A percentile compares a stretch with the other conserved stretches of the same genome.
Evolutionary conservation across 2,888 invertebrate genomes (phyloP).

Genomic region (Tribolium freemani): DNA sequence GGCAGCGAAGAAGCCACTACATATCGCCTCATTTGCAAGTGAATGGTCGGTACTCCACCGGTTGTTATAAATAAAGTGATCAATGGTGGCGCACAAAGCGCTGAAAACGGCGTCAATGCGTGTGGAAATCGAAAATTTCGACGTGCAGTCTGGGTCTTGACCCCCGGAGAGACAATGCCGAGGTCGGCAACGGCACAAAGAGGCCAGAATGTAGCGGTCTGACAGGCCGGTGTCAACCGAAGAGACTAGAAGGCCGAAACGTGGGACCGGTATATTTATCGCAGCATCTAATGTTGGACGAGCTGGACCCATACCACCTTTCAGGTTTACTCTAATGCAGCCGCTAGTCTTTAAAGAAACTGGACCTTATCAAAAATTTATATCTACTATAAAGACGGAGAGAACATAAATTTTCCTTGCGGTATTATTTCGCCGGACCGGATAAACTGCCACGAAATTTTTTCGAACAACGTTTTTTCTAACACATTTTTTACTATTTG

Average conservation of each 20-base stretch:
- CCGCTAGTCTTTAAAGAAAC: constrained; percentile 38
- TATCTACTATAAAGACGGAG: constrained; percentile 45
- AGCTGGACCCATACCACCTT: constrained; percentile 49
- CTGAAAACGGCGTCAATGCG: constrained; percentile 6
- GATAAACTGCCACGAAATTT: constrained; percentile 41
- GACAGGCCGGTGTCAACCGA: constrained; percentile 63
- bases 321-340: constrained; percentile 39
- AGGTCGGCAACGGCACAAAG: constrained; percentile 60
- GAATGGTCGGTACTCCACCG: constrained; percentile 54
- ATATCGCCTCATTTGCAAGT: constrained; percentile 57
- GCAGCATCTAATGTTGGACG: constrained; percentile 58
- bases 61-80: constrained; percentile 58
- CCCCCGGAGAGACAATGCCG: constrained; percentile 48
- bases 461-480: constrained; percentile 3
- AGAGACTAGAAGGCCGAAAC: constrained; percentile 54
- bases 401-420: constrained; percentile 43
- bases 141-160: constrained; percentile 38
- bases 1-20: constrained; percentile 48
- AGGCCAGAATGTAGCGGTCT: constrained; percentile 55
- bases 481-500: not conserved
- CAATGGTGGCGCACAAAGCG: constrained; percentile 47
- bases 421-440: constrained; percentile 40
- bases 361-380: constrained; percentile 46
- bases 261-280: constrained; percentile 60
- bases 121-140: constrained; percentile 10